Evolutionary conservation across 1,140 invertebrate species (phyloP).

Genomic region (Liolophura sinensis): DNA sequence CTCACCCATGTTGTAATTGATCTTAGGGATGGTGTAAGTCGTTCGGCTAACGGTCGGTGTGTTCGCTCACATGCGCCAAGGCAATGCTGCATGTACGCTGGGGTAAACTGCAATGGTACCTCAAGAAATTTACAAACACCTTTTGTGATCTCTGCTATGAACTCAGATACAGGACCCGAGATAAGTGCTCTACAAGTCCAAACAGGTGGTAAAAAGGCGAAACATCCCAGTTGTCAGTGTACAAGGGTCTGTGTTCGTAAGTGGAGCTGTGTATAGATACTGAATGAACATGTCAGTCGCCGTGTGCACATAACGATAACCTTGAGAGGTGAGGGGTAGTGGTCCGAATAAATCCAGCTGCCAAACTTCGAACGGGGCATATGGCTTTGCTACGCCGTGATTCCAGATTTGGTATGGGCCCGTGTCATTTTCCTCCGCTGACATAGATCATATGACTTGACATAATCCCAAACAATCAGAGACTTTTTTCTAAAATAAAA

Average conservation of each 20-base stretch:
- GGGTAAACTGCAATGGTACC: slow-evolving; percentile 10
- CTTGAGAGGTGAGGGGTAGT: slow-evolving; percentile 13
- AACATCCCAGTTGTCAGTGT: slow-evolving; percentile 11
- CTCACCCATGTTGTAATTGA: too few relatives aligned
- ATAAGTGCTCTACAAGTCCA: slow-evolving; percentile 9
- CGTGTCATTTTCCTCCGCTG: slow-evolving; percentile 10
- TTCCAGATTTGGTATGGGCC: slow-evolving; percentile 3
- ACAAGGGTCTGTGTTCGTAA: slow-evolving; percentile 13
- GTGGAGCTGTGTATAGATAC: slow-evolving; percentile 5
- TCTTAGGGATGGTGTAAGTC: too few relatives aligned
- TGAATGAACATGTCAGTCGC: slow-evolving; percentile 20
- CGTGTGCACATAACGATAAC: slow-evolving; percentile 23
- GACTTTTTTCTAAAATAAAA: slow-evolving; percentile 11
- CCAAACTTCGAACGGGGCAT: slow-evolving; percentile 17
- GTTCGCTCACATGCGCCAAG: slow-evolving; percentile 10
- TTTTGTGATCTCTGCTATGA: slow-evolving; percentile 1
- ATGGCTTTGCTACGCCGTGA: slow-evolving; percentile 9
- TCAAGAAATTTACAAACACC: slow-evolving; percentile 1
- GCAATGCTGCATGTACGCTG: slow-evolving; percentile 13
- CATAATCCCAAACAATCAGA: slow-evolving; percentile 9
- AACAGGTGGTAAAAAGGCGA: not conserved
- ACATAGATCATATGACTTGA: slow-evolving; percentile 13
- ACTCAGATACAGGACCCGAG: slow-evolving; percentile 7
- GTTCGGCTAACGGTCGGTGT: too few relatives aligned
- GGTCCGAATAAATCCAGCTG: slow-evolving; percentile 18